phyloP scores from a whole-genome alignment of 2,113 vertebrate species.

The Rhipidura dahli region DNA sequence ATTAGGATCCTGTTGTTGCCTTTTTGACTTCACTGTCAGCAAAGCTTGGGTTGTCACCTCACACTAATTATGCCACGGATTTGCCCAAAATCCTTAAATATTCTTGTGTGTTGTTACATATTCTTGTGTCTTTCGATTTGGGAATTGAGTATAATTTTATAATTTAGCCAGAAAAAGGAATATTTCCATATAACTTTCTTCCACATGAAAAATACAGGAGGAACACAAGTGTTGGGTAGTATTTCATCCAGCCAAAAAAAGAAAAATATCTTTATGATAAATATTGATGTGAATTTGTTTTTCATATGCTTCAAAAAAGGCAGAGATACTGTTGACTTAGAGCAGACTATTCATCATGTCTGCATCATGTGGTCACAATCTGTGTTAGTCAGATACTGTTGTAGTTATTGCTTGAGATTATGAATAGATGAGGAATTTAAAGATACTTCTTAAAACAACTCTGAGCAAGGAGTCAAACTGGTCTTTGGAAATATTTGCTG shows the following conservation, averaged over 20 bases:
- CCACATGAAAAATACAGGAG: not conserved
- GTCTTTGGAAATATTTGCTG: not conserved
- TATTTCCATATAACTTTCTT: not conserved
- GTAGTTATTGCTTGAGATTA: not conserved
- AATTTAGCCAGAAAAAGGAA: not conserved
- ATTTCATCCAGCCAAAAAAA: not conserved
- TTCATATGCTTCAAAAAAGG: not conserved
- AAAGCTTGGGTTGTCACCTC: not conserved
- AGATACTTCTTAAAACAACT: not conserved
- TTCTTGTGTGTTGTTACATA: not conserved
- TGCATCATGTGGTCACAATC: not conserved
- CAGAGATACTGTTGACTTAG: not conserved
- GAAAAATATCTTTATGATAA: not conserved
- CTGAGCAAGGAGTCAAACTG: not conserved
- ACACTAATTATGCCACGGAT: not conserved
- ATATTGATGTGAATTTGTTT: not conserved
- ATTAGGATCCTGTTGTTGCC: not conserved
- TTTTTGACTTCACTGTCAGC: not conserved
- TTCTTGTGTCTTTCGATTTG: not conserved
- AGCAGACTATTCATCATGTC: not conserved
- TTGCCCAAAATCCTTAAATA: not conserved
- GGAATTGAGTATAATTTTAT: not conserved
- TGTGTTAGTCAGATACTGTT: not conserved
- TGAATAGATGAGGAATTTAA: conserved; percentile 25
- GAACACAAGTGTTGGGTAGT: not conserved